These are phyloP conservation scores for Andrena dorsata DNA, from an alignment of 2,888 invertebrate genomes.

Conservation along the genomic window DNA sequence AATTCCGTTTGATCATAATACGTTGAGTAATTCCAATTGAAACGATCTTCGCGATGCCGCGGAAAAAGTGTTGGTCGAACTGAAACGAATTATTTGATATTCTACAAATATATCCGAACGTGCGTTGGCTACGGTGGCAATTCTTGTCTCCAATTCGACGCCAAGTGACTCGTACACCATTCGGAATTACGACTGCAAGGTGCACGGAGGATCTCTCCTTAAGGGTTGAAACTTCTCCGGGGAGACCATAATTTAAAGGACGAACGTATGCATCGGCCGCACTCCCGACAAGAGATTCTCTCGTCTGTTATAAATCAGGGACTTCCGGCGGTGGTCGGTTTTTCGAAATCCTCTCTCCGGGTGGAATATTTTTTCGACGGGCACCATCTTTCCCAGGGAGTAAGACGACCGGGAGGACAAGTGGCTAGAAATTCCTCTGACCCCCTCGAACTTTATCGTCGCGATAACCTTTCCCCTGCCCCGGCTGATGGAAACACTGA, in stretches of 20 bases:
- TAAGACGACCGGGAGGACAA: conserved; percentile 43
- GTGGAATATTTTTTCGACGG: conserved; percentile 26
- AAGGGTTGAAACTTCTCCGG: neutral
- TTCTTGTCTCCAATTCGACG: neutral
- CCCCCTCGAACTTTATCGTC: conserved; percentile 60
- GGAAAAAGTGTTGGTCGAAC: too few species aligned
- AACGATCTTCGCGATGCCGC: too few species aligned
- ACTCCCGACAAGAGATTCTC: conserved; percentile 12
- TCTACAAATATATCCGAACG: neutral
- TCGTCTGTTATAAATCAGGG: conserved; percentile 36
- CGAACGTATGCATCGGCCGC: conserved; percentile 20
- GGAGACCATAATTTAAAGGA: conserved; percentile 23
- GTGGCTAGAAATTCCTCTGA: conserved; percentile 41
- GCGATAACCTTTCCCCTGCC: conserved; percentile 55
- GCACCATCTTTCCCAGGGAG: conserved; percentile 8
- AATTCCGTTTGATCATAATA: neutral
- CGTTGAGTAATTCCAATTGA: too few species aligned
- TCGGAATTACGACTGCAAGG: conserved; percentile 10
- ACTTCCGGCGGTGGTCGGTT: conserved; percentile 8
- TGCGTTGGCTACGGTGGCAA: neutral
- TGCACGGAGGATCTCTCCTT: neutral
- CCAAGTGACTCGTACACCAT: neutral
- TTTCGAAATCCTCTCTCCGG: conserved; percentile 10
- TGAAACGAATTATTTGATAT: too few species aligned
- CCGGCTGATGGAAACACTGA: conserved; percentile 55